Percentiles rank a stretch among this genome's conserved stretches.
Conservation (phyloP, 2,797 vertebrate species). For the Melanotaenia maccullochi region DNA sequence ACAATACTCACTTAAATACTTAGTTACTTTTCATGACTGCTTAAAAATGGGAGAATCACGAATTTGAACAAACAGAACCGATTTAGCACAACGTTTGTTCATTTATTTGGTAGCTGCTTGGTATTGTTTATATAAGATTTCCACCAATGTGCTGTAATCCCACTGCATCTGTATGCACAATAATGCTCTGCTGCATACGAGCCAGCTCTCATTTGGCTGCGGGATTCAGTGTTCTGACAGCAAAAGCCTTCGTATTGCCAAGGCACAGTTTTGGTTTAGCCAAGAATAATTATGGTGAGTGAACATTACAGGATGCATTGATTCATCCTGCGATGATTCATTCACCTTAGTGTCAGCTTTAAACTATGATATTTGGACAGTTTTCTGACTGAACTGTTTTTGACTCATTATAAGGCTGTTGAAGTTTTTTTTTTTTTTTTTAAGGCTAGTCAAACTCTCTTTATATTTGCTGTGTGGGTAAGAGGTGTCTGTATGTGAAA, state of each 20-base stretch:
- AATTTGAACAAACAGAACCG: conserved; percentile 23
- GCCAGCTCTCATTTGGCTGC: conserved; percentile 36
- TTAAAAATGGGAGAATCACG: neutral
- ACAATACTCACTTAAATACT: neutral
- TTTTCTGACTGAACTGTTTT: neutral
- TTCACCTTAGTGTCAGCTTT: conserved; percentile 3
- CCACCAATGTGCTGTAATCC: conserved; percentile 45
- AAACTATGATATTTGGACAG: neutral
- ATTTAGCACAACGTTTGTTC: conserved; percentile 22
- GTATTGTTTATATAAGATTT: conserved; percentile 44
- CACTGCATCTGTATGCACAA: conserved; percentile 43
- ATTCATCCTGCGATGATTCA: neutral
- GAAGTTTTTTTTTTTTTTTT: neutral
- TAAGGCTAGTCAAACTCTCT: neutral
- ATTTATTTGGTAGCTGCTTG: conserved; percentile 30
- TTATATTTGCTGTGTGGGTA: neutral
- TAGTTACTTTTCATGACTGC: neutral
- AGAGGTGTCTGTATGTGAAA: conserved; percentile 15
- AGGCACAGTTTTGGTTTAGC: conserved; percentile 8
- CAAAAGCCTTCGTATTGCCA: conserved; percentile 26
- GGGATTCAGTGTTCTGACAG: conserved; percentile 28
- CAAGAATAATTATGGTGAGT: conserved; percentile 7
- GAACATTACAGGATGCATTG: conserved; percentile 7
- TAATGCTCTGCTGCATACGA: conserved; percentile 34
- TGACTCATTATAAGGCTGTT: neutral